A percentile compares a stretch with the other conserved stretches of the same genome.
phyloP scores from a whole-genome alignment of 2,888 invertebrate genomes.

The Uloborus plumipes region DNA sequence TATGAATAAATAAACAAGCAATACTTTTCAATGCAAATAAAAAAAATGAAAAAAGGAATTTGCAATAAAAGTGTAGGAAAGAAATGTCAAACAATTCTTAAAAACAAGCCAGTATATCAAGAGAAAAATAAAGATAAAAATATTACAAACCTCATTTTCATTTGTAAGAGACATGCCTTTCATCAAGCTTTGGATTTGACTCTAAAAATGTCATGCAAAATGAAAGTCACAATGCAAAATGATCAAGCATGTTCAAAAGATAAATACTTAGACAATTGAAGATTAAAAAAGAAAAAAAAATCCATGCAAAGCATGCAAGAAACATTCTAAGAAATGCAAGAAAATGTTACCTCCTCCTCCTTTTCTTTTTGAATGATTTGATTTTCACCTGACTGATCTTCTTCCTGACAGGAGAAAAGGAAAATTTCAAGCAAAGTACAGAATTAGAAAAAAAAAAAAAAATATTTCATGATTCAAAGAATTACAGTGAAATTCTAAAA shows the following conservation, averaged over 20 bases:
- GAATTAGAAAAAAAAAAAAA: neutral
- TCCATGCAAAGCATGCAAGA: neutral
- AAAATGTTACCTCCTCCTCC: conserved; percentile 53
- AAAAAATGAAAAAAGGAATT: no score
- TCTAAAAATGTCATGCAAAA: conserved; percentile 67
- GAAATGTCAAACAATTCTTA: no score
- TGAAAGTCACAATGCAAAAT: neutral
- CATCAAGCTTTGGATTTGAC: conserved; percentile 71
- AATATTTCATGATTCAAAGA: neutral
- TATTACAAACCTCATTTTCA: conserved; percentile 69
- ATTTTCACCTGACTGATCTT: conserved; percentile 30
- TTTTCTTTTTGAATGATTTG: conserved; percentile 31
- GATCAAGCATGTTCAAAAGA: neutral
- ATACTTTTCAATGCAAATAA: no score
- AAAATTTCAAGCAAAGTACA: neutral
- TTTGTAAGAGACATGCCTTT: conserved; percentile 72
- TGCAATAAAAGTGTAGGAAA: no score
- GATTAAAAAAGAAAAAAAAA: neutral
- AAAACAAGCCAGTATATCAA: neutral
- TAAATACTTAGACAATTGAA: neutral
- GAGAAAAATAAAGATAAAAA: neutral
- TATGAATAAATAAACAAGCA: no score
- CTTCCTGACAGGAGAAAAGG: conserved; percentile 25
- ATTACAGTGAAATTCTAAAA: no score
- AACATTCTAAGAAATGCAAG: conserved; percentile 18